A percentile compares a stretch with the other conserved stretches of the same genome.
phyloP scores from a whole-genome alignment of 2,797 vertebrate genomes.

The Vireo griseus region DNA sequence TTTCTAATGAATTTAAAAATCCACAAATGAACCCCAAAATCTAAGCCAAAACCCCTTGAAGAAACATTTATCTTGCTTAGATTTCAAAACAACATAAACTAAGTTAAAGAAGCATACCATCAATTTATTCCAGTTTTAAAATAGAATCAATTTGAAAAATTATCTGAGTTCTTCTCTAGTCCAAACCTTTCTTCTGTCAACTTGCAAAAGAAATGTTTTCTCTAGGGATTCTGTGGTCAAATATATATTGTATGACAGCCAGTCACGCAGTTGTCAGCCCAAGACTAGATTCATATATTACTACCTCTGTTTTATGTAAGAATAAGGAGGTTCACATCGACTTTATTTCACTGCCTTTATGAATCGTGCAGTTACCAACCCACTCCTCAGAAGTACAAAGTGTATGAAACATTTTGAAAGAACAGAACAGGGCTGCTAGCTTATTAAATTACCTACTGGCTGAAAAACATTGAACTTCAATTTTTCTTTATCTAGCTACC shows the following conservation, averaged over 20 bases:
- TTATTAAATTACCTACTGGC: background rate
- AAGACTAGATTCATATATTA: background rate
- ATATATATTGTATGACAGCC: background rate
- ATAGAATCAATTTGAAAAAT: background rate
- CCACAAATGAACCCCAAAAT: background rate
- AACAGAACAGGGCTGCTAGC: background rate
- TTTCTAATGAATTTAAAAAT: background rate
- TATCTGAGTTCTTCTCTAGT: background rate
- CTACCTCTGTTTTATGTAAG: background rate
- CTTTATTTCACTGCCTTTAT: background rate
- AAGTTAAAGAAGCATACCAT: background rate
- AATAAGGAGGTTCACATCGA: background rate
- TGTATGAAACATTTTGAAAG: background rate
- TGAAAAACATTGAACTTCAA: background rate
- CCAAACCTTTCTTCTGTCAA: background rate
- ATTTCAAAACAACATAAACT: background rate
- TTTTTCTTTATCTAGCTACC: background rate
- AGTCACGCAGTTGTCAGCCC: background rate
- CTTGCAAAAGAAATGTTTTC: background rate
- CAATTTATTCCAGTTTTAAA: background rate
- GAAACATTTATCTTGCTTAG: background rate
- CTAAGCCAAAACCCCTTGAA: background rate
- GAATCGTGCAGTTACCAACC: background rate
- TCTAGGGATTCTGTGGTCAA: background rate
- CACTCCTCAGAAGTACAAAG: background rate